Conservation (phyloP, 2,113 vertebrate genomes). For the Azemiops feae region DNA sequence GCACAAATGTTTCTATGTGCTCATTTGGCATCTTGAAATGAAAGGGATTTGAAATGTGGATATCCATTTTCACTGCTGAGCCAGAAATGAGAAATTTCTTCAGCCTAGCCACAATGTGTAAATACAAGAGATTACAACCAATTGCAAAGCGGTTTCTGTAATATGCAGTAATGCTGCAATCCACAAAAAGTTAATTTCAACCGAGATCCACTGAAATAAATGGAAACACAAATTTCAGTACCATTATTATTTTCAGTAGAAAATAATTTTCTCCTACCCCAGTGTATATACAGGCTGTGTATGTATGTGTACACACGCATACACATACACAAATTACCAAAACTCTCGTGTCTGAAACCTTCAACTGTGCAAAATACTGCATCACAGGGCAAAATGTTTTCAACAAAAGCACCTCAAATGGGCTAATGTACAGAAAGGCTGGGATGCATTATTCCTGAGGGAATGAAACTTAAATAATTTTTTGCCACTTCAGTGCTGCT, state of each 20-base stretch:
- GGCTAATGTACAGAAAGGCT: background rate
- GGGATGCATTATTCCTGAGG: background rate
- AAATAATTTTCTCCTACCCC: background rate
- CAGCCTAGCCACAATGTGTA: conserved; percentile 33
- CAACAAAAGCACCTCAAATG: background rate
- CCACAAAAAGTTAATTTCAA: background rate
- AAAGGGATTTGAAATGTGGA: conserved; percentile 20
- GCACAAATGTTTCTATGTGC: conserved; percentile 43
- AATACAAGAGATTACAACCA: background rate
- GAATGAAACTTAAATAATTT: background rate
- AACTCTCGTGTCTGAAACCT: background rate
- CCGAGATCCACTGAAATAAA: background rate
- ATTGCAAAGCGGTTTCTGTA: background rate
- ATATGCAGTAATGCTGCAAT: background rate
- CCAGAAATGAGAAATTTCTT: conserved; percentile 42
- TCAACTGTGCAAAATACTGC: background rate
- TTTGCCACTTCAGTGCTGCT: background rate
- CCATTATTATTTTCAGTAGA: background rate
- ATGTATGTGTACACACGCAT: background rate
- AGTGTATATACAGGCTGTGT: background rate
- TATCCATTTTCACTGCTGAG: conserved; percentile 40
- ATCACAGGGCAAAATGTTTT: background rate
- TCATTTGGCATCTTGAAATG: conserved; percentile 29
- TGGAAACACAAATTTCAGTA: background rate
- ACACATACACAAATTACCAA: background rate